Percentiles rank a stretch among this genome's conserved stretches.
Conservation (phyloP, 1,140 invertebrate species). For the Frieseomelitta varia region DNA sequence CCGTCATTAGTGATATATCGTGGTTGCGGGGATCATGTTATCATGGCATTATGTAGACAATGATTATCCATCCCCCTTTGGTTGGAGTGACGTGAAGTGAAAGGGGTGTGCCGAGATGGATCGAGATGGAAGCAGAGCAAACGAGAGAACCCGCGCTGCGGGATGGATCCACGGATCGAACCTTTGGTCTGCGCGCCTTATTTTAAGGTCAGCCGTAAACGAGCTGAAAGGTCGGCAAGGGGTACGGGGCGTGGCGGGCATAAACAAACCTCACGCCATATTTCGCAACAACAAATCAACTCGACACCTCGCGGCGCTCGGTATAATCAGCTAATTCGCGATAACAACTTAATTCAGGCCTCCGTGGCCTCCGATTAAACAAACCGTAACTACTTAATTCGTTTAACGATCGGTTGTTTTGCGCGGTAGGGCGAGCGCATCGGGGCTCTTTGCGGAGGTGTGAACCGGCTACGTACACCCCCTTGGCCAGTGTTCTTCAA, state of each 20-base stretch:
- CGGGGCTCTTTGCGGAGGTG: slow-evolving; percentile 52
- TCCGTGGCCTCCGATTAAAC: slow-evolving; percentile 75
- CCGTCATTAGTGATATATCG: slow-evolving; percentile 43
- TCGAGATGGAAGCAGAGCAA: slow-evolving; percentile 42
- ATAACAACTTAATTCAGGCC: slow-evolving; percentile 79
- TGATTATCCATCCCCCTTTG: slow-evolving; percentile 28
- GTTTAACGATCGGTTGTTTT: slow-evolving; percentile 64
- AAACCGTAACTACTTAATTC: slow-evolving; percentile 77
- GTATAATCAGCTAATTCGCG: slow-evolving; percentile 77
- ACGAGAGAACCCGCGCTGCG: slow-evolving; percentile 50
- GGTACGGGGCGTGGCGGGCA: slow-evolving; percentile 47
- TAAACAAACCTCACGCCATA: slow-evolving; percentile 67
- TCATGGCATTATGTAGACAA: slow-evolving; percentile 42
- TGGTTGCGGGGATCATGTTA: slow-evolving; percentile 20
- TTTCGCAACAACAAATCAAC: slow-evolving; percentile 76
- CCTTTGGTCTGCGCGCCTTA: slow-evolving; percentile 34
- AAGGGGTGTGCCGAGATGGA: slow-evolving; percentile 26
- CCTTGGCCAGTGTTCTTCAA: slow-evolving; percentile 30
- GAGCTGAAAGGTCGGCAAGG: slow-evolving; percentile 56
- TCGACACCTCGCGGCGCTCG: slow-evolving; percentile 70
- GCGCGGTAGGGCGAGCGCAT: slow-evolving; percentile 54
- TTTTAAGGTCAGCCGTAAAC: slow-evolving; percentile 62
- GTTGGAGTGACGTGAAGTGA: slow-evolving; percentile 2
- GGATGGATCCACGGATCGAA: slow-evolving; percentile 33
- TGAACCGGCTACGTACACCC: slow-evolving; percentile 37